Percentiles rank a stretch among this genome's conserved stretches.
Evolutionary conservation across 2,888 invertebrate species (phyloP).

Genomic region (Pollenia angustigena): DNA sequence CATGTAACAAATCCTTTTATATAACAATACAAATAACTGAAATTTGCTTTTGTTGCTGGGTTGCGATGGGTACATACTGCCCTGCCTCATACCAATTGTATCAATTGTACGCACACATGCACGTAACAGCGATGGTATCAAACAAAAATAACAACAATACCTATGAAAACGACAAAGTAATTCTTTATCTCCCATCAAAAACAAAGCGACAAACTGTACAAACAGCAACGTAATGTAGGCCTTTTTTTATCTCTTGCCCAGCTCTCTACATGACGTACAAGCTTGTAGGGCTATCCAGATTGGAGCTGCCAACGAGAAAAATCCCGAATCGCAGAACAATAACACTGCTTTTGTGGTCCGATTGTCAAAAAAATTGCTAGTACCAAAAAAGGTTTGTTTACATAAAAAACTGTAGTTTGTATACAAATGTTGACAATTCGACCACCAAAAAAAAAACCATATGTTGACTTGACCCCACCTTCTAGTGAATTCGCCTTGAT

Average conservation of each 20-base stretch:
- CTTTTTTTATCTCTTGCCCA: slow-evolving; percentile 61
- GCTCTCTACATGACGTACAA: background rate
- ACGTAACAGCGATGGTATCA: background rate
- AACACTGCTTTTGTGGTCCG: too few relatives aligned
- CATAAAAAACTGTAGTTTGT: too few relatives aligned
- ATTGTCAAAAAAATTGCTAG: too few relatives aligned
- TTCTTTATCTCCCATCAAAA: slow-evolving; percentile 59
- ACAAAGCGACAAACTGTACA: slow-evolving; percentile 58
- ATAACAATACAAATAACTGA: slow-evolving; percentile 60
- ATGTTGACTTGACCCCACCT: too few relatives aligned
- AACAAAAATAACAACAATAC: background rate
- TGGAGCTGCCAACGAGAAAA: background rate
- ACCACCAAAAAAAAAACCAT: too few relatives aligned
- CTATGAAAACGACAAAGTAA: slow-evolving; percentile 45
- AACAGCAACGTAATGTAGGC: slow-evolving; percentile 67
- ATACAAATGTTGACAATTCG: too few relatives aligned
- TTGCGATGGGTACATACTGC: background rate
- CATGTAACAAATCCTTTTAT: slow-evolving; percentile 67
- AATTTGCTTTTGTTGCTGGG: slow-evolving; percentile 55
- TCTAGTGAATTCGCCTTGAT: too few relatives aligned
- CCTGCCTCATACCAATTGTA: background rate
- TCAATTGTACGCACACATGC: slow-evolving; percentile 1
- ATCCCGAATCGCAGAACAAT: too few relatives aligned
- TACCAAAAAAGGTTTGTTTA: too few relatives aligned
- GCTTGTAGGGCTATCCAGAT: background rate